A percentile compares a stretch with the other conserved stretches of the same genome.
Evolutionary conservation across 2,888 invertebrate species (phyloP).

Genomic region (Drosophila atripex): DNA sequence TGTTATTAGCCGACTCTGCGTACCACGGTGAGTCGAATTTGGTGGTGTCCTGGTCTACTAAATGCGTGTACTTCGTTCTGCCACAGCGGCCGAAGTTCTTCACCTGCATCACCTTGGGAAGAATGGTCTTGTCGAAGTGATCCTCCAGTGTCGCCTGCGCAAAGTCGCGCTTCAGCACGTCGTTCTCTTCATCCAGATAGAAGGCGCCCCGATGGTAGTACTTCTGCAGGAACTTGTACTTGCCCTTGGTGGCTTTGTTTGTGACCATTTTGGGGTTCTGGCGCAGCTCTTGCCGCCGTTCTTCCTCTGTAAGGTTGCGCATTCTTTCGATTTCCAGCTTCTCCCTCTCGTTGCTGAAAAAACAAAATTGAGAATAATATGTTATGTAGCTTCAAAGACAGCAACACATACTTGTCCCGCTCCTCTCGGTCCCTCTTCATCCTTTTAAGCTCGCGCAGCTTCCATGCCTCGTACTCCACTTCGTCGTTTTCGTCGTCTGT

Average conservation of each 20-base stretch:
- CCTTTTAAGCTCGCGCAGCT: slow-evolving; percentile 96
- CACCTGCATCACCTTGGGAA: slow-evolving; percentile 99
- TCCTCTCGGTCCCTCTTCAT: slow-evolving; percentile 98
- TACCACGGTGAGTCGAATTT: slow-evolving; percentile 99
- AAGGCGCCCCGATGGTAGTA: slow-evolving; percentile 99
- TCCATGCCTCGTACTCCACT: slow-evolving; percentile 99
- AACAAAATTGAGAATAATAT: not conserved
- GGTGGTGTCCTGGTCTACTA: slow-evolving; percentile 99
- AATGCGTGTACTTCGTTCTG: slow-evolving; percentile 98
- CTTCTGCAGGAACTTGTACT: slow-evolving; percentile 99
- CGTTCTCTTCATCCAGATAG: slow-evolving; percentile 97
- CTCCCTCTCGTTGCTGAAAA: slow-evolving; percentile 92
- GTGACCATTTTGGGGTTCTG: slow-evolving; percentile 96
- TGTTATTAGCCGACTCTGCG: slow-evolving; percentile 93
- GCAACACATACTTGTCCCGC: slow-evolving; percentile 90
- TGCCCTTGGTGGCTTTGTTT: slow-evolving; percentile 97
- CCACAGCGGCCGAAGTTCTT: slow-evolving; percentile 99
- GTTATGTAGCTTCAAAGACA: too few relatives aligned
- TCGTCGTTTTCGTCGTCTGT: slow-evolving; percentile 98
- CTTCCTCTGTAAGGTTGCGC: slow-evolving; percentile 97
- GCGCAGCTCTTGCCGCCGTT: slow-evolving; percentile 93
- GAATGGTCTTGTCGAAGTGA: slow-evolving; percentile 99
- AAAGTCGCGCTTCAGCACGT: slow-evolving; percentile 95
- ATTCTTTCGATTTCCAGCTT: slow-evolving; percentile 94
- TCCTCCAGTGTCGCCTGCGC: slow-evolving; percentile 98